These are phyloP conservation scores for Drosophila picticornis DNA, from an alignment of 2,888 invertebrate species.

Conservation along the genomic window DNA sequence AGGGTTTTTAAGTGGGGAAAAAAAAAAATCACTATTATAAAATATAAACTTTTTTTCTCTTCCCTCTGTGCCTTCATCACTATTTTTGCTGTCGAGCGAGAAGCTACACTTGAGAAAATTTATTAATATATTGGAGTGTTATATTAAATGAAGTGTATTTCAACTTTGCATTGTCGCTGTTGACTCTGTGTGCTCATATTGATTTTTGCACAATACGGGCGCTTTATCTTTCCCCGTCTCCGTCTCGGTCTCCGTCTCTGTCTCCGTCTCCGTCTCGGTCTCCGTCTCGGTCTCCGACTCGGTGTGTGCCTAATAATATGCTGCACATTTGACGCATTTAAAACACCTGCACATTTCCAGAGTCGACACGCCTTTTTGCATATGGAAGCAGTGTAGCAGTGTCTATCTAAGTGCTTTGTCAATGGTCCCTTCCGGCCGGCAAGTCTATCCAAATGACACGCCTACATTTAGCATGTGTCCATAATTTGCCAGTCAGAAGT, in stretches of 20 bases:
- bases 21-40: background rate
- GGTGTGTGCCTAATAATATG: constrained; percentile 42
- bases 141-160: constrained; percentile 7
- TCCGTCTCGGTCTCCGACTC: background rate
- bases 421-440: constrained; percentile 12
- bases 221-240: background rate
- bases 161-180: background rate
- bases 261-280: background rate
- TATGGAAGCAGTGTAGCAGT: background rate
- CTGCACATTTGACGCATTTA: constrained; percentile 51
- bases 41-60: background rate
- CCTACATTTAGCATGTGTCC: background rate
- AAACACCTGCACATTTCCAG: constrained; percentile 55
- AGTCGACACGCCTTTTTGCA: constrained; percentile 27
- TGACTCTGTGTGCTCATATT: background rate
- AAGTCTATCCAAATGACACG: constrained; percentile 13
- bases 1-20: background rate
- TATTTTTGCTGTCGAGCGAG: background rate
- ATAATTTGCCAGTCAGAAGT: background rate
- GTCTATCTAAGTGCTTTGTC: constrained; percentile 15
- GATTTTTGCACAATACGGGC: constrained; percentile 37
- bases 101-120: background rate
- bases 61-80: background rate
- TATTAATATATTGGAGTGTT: background rate
- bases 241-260: background rate